A percentile compares a stretch with the other conserved stretches of the same genome.
phyloP scores from a whole-genome alignment of 2,113 vertebrate species.

The Cynopterus brachyotis region DNA sequence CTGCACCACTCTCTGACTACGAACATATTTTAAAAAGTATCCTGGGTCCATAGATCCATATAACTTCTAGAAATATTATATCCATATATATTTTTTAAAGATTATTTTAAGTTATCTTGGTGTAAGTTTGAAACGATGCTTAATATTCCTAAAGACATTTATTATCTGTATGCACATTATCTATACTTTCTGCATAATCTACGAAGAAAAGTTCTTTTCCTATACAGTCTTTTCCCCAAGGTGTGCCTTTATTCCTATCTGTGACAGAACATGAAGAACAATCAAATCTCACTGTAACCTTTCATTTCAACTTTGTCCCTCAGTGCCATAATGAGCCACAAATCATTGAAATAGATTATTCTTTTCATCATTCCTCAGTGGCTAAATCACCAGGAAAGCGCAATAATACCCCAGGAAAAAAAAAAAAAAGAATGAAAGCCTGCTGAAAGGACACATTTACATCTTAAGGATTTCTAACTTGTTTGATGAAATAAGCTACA shows the following conservation, averaged over 20 bases:
- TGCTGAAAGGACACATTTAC: not conserved
- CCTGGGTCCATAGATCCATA: not conserved
- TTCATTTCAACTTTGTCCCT: conserved; percentile 42
- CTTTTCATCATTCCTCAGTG: conserved; percentile 39
- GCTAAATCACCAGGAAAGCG: conserved; percentile 40
- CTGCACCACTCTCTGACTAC: not conserved
- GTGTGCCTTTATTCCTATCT: not conserved
- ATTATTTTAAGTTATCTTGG: not conserved
- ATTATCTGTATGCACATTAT: not conserved
- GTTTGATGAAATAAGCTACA: not conserved
- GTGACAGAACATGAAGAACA: not conserved
- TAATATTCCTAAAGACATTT: not conserved
- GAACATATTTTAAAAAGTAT: not conserved
- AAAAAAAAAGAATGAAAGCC: not conserved
- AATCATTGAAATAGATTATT: not conserved
- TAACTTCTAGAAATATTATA: not conserved
- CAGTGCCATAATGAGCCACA: not conserved
- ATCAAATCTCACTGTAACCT: not conserved
- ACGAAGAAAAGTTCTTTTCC: not conserved
- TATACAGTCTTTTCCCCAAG: not conserved
- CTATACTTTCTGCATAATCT: not conserved
- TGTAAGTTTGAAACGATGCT: not conserved
- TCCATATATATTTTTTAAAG: not conserved
- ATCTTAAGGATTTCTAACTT: not conserved
- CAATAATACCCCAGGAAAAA: not conserved